Evolutionary conservation across 2,888 invertebrate species (phyloP).

Genomic region (Dasypogon diadema): DNA sequence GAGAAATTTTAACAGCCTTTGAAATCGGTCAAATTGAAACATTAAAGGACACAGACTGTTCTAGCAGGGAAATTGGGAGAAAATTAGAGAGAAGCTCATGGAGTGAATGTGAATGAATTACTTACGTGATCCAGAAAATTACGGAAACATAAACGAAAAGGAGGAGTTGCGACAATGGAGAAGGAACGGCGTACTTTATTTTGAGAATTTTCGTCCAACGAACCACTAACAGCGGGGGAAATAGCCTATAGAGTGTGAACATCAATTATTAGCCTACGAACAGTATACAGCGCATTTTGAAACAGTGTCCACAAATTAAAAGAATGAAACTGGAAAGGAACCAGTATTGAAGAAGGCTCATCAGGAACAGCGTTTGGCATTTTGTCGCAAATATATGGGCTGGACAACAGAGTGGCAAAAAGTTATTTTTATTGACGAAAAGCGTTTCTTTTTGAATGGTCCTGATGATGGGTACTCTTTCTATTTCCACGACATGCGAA

Average conservation of each 20-base stretch:
- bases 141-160: too few relatives aligned
- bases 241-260: not conserved
- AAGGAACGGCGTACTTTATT: too few relatives aligned
- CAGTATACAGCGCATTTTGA: not conserved
- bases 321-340: not conserved
- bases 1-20: not conserved
- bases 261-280: not conserved
- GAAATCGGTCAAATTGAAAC: not conserved
- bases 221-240: not conserved
- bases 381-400: not conserved
- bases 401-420: not conserved
- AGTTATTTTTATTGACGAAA: not conserved
- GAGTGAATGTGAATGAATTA: not conserved
- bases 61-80: not conserved
- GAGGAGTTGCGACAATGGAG: too few relatives aligned
- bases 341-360: not conserved
- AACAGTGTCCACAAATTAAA: not conserved
- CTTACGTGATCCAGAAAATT: not conserved
- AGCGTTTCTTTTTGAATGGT: not conserved
- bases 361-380: not conserved
- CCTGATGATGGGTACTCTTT: not conserved
- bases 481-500: not conserved
- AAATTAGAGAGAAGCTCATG: not conserved
- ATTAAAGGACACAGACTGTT: not conserved
- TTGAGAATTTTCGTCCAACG: too few relatives aligned